phyloP scores from a whole-genome alignment of 2,888 invertebrate genomes.

The Pammene fasciana region DNA sequence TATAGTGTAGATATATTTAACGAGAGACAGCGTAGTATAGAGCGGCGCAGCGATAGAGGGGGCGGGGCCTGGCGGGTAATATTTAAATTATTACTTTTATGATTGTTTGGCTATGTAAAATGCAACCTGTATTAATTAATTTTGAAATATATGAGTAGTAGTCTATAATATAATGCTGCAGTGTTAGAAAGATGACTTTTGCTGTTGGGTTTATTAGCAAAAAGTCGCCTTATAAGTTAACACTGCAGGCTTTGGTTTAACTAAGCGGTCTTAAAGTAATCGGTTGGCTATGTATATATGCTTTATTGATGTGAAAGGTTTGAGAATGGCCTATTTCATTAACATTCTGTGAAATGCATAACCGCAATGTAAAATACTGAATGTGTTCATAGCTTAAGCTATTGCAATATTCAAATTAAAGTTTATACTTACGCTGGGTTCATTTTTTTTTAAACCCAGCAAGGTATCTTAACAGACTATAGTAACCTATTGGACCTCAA shows the following conservation, averaged over 20 bases:
- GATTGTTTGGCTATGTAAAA: not conserved
- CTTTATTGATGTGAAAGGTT: not conserved
- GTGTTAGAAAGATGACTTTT: not conserved
- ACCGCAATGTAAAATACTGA: not conserved
- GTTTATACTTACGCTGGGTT: not conserved
- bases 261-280: not conserved
- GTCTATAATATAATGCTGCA: no score
- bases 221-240: no score
- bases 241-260: no score
- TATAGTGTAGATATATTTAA: constrained; percentile 36
- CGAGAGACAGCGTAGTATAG: constrained; percentile 18
- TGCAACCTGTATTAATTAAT: not conserved
- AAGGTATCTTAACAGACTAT: not conserved
- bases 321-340: constrained; percentile 2
- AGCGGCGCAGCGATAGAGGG: constrained; percentile 8
- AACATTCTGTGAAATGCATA: not conserved
- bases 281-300: not conserved
- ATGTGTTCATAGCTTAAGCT: constrained; percentile 1
- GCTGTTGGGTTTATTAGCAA: no score
- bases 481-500: not conserved
- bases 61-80: constrained; percentile 5
- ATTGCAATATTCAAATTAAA: not conserved
- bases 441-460: not conserved
- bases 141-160: no score
- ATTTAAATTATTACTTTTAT: not conserved